Evolutionary conservation across 2,113 vertebrate genomes (phyloP), one percentile per base, ranked within the genome.

Genomic region (Rana temporaria): DNA sequence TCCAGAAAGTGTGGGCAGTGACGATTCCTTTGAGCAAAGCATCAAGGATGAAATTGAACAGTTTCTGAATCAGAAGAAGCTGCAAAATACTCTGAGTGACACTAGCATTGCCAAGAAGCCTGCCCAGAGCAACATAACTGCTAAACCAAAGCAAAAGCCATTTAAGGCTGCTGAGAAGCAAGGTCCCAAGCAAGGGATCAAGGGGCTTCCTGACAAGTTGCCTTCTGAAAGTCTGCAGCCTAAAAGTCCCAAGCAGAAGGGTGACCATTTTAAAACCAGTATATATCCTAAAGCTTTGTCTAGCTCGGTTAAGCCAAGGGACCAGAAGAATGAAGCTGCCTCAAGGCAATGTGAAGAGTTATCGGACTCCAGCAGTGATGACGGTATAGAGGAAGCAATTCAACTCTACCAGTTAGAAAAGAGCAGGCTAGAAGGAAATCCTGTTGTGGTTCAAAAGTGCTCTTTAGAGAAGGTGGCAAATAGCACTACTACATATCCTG

Each of bases 301-400:
- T 11, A 17, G 56, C 48, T 15, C 71, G 0, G 4, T 4, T 42
- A 30, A 75, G 17, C 14, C 2, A 1, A 38, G 6, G 8, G 48
- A 73, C 6, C 53, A 56, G 4, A 11, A 62, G 1, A 76, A 63
- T 22, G 9, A 11, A 32, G 24, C 62, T 18, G 1, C 11, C 16
- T 2, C 0, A 0, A 1, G 4, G 0, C 26, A 64, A 52, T 85
- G 68, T 5, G 0, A 4, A 0, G 85, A 85, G 26, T 0, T 22
- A 0, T 94, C 94, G 0, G 95, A 97, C 87, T 98, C 96, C 0
- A 97, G 96, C 6, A 98, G 97, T 0, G 96, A 98, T 0, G 97
- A 97, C 0, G 96, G 97, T 16, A 98, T 98, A 0, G 97, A 98
- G 72, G 96, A 97, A 87, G 97, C 97, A 62, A 98, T 98, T 84